These are phyloP conservation scores for Cariama cristata DNA, from an alignment of 2,113 vertebrate species.

Conservation along the genomic window DNA sequence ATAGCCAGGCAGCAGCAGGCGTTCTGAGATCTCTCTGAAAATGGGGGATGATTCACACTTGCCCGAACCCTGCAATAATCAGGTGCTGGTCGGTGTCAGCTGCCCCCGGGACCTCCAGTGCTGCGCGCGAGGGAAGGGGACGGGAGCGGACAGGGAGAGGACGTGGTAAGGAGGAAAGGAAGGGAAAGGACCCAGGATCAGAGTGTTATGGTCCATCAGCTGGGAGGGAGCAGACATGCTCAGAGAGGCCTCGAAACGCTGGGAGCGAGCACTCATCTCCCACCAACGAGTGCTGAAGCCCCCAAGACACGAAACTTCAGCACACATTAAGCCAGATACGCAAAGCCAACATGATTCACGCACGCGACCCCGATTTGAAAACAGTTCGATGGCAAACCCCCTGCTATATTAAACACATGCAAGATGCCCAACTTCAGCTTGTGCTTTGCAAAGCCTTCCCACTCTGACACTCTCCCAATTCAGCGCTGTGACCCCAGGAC, in stretches of 20 bases:
- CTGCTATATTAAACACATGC: neutral
- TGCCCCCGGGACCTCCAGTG: rapidly evolving
- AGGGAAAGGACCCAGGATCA: neutral
- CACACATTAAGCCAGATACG: neutral
- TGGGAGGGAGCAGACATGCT: neutral
- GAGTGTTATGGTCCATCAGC: neutral
- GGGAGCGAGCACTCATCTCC: neutral
- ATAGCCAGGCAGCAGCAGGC: neutral
- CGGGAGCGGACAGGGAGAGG: neutral
- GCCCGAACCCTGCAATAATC: neutral
- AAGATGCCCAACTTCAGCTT: neutral
- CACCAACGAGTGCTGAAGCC: neutral
- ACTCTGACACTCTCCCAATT: neutral
- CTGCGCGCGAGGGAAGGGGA: rapidly evolving
- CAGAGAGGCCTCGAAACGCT: neutral
- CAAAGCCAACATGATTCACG: neutral
- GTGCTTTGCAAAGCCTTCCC: neutral
- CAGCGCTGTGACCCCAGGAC: neutral
- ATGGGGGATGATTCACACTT: neutral
- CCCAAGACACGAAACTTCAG: neutral
- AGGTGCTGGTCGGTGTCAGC: neutral
- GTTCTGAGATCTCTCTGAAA: neutral
- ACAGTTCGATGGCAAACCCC: neutral
- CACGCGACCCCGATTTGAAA: neutral
- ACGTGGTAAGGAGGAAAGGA: rapidly evolving